Conservation (phyloP, 2,113 vertebrate genomes). For the Bombycilla garrulus region DNA sequence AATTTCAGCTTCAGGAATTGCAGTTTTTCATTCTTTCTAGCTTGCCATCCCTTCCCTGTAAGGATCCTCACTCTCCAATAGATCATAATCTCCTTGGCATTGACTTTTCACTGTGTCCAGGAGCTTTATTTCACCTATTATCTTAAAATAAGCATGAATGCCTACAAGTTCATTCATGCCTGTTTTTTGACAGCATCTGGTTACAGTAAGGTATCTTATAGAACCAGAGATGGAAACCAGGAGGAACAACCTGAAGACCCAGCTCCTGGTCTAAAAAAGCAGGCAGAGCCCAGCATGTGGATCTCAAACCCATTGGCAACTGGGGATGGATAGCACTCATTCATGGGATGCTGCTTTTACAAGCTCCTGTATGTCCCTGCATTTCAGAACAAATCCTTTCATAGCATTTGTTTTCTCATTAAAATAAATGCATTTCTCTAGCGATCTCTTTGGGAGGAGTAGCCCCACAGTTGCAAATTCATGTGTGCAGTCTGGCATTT, state of each 20-base stretch:
- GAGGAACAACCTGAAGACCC: background rate
- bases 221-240: background rate
- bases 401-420: background rate
- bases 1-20: background rate
- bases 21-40: background rate
- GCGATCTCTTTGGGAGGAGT: background rate
- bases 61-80: background rate
- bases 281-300: background rate
- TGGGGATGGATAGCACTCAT: background rate
- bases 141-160: background rate
- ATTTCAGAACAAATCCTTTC: background rate
- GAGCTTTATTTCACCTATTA: background rate
- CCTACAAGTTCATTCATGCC: background rate
- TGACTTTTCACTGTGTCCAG: background rate
- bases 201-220: background rate
- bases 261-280: background rate
- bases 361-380: background rate
- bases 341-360: background rate
- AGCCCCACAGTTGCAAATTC: background rate
- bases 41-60: background rate
- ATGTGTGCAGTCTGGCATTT: background rate
- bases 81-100: slow-evolving; percentile 21
- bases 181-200: background rate
- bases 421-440: background rate
- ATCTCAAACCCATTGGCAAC: background rate